Conservation (phyloP, 2,797 vertebrate genomes). For the Leucoraja ocellata region DNA sequence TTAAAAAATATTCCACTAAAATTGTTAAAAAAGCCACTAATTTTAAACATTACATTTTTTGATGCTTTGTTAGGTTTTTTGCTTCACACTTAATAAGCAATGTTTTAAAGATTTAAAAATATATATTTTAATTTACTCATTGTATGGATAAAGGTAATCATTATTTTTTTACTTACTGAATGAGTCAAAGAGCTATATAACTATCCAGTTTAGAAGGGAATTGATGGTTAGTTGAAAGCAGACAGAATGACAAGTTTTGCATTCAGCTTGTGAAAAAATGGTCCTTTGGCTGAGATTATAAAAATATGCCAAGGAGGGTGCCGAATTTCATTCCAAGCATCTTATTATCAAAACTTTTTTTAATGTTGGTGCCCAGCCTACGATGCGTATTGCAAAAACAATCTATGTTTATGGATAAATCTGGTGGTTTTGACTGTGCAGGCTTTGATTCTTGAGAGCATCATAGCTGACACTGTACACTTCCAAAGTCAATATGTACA, state of each 20-base stretch:
- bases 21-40: not conserved
- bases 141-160: not conserved
- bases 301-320: not conserved
- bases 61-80: too few species aligned
- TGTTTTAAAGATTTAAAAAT: too few species aligned
- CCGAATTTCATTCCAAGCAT: not conserved
- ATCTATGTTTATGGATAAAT: not conserved
- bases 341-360: not conserved
- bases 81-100: too few species aligned
- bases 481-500: not conserved
- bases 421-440: not conserved
- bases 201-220: not conserved
- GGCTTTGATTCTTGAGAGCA: not conserved
- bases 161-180: not conserved
- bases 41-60: not conserved
- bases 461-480: not conserved
- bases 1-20: not conserved
- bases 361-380: not conserved
- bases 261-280: not conserved
- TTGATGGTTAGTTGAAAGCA: not conserved
- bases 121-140: not conserved
- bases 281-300: not conserved
- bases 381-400: not conserved
- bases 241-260: not conserved
- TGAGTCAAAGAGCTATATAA: not conserved